These are phyloP conservation scores for Spheniscus mendiculus DNA, from an alignment of 2,113 vertebrate genomes.

Conservation along the genomic window DNA sequence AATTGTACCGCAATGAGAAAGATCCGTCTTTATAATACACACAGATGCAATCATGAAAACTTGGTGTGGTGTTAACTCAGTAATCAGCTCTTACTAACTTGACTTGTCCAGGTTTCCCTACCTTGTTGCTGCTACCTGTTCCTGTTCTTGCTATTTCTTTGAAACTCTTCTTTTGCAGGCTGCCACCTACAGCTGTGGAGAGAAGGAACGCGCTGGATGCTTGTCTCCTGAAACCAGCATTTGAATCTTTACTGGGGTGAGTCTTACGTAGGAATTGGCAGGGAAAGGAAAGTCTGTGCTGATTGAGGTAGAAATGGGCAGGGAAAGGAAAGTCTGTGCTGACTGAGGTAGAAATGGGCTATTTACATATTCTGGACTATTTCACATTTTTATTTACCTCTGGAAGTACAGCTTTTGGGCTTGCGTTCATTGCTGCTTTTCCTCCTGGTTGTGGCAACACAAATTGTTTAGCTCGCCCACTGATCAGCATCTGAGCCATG, in stretches of 20 bases:
- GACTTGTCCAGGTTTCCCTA: not conserved
- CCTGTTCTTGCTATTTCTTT: not conserved
- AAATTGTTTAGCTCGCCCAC: not conserved
- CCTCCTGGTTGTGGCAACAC: not conserved
- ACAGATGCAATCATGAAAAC: not conserved
- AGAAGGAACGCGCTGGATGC: not conserved
- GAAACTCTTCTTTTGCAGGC: slow-evolving; percentile 18
- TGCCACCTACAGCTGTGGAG: not conserved
- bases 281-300: not conserved
- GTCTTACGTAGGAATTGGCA: not conserved
- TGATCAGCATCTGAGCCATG: not conserved
- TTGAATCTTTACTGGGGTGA: slow-evolving; percentile 56
- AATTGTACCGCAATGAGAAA: accelerated
- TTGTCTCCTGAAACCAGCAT: slow-evolving; percentile 21
- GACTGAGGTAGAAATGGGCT: not conserved
- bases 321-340: not conserved
- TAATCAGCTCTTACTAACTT: not conserved
- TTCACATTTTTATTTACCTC: not conserved
- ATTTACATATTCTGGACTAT: not conserved
- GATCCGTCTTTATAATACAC: not conserved
- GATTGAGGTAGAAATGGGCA: not conserved
- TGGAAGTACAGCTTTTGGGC: not conserved
- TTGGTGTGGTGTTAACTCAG: not conserved
- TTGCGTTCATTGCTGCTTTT: not conserved
- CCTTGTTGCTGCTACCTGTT: not conserved